Evolutionary conservation across 2,113 vertebrate species (phyloP), one percentile per base, ranked within the genome.

Genomic region (Machaerirhynchus nigripectus): DNA sequence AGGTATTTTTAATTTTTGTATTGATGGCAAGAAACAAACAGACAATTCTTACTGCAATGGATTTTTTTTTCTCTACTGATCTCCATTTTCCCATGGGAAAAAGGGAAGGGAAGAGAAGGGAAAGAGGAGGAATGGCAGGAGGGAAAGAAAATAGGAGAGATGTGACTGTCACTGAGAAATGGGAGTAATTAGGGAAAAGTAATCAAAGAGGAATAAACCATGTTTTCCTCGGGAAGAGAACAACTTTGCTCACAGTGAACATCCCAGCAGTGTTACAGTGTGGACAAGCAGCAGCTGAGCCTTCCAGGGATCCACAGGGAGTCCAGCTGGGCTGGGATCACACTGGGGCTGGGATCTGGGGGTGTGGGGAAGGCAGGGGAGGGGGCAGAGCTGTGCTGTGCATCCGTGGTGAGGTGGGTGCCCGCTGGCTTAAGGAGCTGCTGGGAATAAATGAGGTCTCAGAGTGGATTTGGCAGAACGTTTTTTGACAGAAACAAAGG

Each of bases 391-490:
- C 17, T 73, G 52, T 3, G 1, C 57, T 1, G 1, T 13, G 57
- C 3, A 5, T 37, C 1, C 1, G 5, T 3, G 2, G 35, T 3
- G 4, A 71, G 40, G 35, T 33, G n/a, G 39, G 47, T 79, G 55
- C 67, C 60, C 0, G 0, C 57, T 74, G 81, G 42, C 52, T 40
- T 70, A 75, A 78, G 90, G 75, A 93, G 68, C 89, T 89, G 57
- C 93, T 84, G 90, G 24, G 53, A 74, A 89, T 87, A 95, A 95
- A 95, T 83, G 82, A 93, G 82, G 87, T 95, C 95, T 95, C 91
- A 70, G 79, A 80, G 60, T 55, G 89, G 85, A 89, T 95, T 96
- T 96, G 69, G 61, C 75, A 93, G 95, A 84, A 79, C 28, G 21
- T 70, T 56, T 94, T 79, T 79, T 89, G 95, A 83, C 82, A 90